Evolutionary conservation across 2,888 invertebrate genomes (phyloP).

Genomic region (Melanotus villosus): DNA sequence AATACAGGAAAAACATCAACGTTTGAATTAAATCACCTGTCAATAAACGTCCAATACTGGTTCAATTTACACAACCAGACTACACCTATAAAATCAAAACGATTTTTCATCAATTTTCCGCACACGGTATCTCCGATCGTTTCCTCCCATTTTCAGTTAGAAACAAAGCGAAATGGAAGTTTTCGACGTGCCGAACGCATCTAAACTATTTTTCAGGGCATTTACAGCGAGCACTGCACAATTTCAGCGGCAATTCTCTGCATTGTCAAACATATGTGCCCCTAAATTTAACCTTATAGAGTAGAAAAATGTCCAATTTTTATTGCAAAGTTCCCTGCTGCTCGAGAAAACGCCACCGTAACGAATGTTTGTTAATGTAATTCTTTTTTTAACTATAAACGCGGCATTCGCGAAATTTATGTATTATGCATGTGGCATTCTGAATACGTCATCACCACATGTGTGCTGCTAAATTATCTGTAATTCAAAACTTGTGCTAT

Average conservation of each 20-base stretch:
- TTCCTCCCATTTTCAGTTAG: slow-evolving; percentile 13
- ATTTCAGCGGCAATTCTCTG: slow-evolving; percentile 35
- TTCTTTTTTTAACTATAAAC: slow-evolving; percentile 29
- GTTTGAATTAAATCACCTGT: slow-evolving; percentile 26
- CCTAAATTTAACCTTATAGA: slow-evolving; percentile 37
- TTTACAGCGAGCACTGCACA: slow-evolving; percentile 27
- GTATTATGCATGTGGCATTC: slow-evolving; percentile 42
- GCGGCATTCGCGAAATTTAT: slow-evolving; percentile 33
- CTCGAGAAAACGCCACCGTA: slow-evolving; percentile 2
- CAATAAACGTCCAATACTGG: slow-evolving; percentile 18
- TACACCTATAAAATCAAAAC: slow-evolving; percentile 28
- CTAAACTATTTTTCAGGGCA: slow-evolving; percentile 30
- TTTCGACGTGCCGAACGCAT: slow-evolving; percentile 3
- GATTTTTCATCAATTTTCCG: slow-evolving; percentile 30
- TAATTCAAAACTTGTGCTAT: slow-evolving; percentile 41
- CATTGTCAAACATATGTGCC: slow-evolving; percentile 42
- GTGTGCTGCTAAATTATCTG: slow-evolving; percentile 35
- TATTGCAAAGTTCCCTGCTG: slow-evolving; percentile 23
- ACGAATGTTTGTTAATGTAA: slow-evolving; percentile 23
- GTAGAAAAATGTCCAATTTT: slow-evolving; percentile 35
- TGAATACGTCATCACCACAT: slow-evolving; percentile 43
- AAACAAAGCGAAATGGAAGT: slow-evolving; percentile 27
- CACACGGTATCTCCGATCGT: slow-evolving; percentile 4
- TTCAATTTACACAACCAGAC: slow-evolving; percentile 23
- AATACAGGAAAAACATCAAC: background rate